These are phyloP conservation scores for Sebastes variabilis DNA, from an alignment of 2,797 vertebrate genomes.

Conservation along the genomic window DNA sequence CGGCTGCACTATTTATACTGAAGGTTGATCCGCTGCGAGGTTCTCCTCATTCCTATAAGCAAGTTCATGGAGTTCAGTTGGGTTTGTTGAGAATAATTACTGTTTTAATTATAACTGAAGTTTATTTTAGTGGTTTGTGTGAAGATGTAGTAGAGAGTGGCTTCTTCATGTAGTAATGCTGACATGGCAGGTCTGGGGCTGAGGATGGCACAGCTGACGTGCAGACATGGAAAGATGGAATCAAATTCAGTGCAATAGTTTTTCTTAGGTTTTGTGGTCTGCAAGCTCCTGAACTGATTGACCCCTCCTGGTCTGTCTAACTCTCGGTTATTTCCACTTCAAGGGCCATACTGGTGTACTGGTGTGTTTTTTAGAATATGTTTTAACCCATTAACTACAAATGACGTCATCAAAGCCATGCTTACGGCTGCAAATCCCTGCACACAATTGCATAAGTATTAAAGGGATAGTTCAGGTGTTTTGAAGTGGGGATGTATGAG, in stretches of 20 bases:
- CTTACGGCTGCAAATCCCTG: background rate
- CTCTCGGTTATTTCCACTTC: slow-evolving; percentile 8
- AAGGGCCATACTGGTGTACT: background rate
- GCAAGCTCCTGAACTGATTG: slow-evolving; percentile 33
- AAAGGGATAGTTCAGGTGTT: background rate
- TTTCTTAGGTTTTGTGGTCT: slow-evolving; percentile 26
- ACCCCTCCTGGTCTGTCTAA: slow-evolving; percentile 13
- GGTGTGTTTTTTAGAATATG: background rate
- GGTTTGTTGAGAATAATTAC: background rate
- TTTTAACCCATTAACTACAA: background rate
- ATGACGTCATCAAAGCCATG: background rate
- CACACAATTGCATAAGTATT: background rate
- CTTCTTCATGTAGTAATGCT: slow-evolving; percentile 21
- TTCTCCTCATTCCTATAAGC: slow-evolving; percentile 12
- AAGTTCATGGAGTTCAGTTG: slow-evolving; percentile 7
- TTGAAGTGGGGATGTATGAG: background rate
- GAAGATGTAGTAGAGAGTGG: background rate
- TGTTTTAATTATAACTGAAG: background rate
- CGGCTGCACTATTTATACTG: slow-evolving; percentile 56
- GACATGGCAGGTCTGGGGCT: slow-evolving; percentile 31
- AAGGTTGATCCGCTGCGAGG: slow-evolving; percentile 33
- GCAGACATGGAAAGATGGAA: slow-evolving; percentile 63
- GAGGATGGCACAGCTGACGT: slow-evolving; percentile 41
- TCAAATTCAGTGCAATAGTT: slow-evolving; percentile 9
- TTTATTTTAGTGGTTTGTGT: background rate